Evolutionary conservation across 2,888 invertebrate species (phyloP).

Genomic region (Campoplex capitator): DNA sequence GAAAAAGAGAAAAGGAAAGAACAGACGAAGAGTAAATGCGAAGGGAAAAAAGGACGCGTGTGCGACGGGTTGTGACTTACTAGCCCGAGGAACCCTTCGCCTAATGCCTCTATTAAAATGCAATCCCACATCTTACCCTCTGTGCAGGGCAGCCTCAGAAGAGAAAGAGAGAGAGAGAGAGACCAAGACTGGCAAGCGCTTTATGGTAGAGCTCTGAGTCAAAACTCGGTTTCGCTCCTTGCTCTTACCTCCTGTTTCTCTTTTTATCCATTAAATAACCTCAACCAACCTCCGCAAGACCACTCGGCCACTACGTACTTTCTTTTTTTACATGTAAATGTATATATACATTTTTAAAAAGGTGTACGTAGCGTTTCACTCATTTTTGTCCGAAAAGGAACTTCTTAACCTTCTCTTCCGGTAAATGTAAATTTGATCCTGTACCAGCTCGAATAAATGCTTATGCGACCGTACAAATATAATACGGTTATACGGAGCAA

Average conservation of each 20-base stretch:
- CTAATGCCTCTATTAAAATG: constrained; percentile 79
- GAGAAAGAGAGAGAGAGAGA: neutral
- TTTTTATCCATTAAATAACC: constrained; percentile 78
- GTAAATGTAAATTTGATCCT: constrained; percentile 75
- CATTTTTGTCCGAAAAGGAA: constrained; percentile 59
- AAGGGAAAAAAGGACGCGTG: constrained; percentile 20
- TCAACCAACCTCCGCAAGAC: constrained; percentile 62
- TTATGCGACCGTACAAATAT: constrained; percentile 41
- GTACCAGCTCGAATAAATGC: constrained; percentile 43
- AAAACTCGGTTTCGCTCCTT: constrained; percentile 31
- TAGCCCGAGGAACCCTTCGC: constrained; percentile 60
- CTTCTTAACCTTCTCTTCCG: constrained; percentile 76
- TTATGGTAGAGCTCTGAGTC: constrained; percentile 39
- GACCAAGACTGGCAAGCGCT: constrained; percentile 29
- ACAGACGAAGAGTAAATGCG: constrained; percentile 53
- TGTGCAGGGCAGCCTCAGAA: constrained; percentile 14
- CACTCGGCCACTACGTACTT: constrained; percentile 32
- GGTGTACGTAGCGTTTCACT: constrained; percentile 40
- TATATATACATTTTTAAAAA: neutral
- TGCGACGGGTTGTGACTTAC: constrained; percentile 50
- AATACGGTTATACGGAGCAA: constrained; percentile 37
- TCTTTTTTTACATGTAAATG: constrained; percentile 5
- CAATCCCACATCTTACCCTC: constrained; percentile 75
- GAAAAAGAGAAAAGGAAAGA: constrained; percentile 10
- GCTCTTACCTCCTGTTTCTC: constrained; percentile 60